Base-by-base conservation (phyloP, 2,888 invertebrate genomes). In the Junonia oenone region DNA sequence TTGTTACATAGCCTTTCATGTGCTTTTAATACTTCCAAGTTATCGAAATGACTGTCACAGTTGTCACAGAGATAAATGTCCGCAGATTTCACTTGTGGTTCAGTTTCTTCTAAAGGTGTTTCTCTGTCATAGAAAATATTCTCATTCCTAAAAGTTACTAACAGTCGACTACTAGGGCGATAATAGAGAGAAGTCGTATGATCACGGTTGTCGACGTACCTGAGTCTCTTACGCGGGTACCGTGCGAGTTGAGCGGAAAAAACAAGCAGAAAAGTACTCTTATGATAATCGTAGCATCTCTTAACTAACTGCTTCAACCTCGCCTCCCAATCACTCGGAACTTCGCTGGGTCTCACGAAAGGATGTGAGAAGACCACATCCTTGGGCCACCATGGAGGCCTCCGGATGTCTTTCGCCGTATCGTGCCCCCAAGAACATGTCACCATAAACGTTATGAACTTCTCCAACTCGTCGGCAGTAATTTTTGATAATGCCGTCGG, bases 141-240 rank as follows among this genome's bases (percentile, higher is more conserved):
- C 72, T 94, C 94, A 83, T 95, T 95, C 47, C 95, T 91, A 81
- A 95, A 95, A 61, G 95, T 95, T 15, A 95, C 94, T 56, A 95
- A 76, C 27, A 95, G 85, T 66, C 93, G 92, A 59, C 93, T 92
- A 61, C 91, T 92, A 47, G 91, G 91, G 68, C 92, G 90, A 73
- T 93, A 92, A 68, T 93, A 94, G 51, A 95, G 83, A 59, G 94
- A 94, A 37, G 94, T 95, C 19, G 95, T 95, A 50, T 93, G 93
- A 69, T 95, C 94, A 72, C 92, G 92, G 75, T 94, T 94, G 74
- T 94, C 93, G 45, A 94, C 93, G 74, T 94, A 95, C 64, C 92
- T 90, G 63, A 94, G 86, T 64, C 92, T 91, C 55, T 92, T 91
- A 40, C 90, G 92, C 27, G 93, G 93, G 73, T 93, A 92, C 11